These are phyloP conservation scores for Philhelius pedissequus DNA, from an alignment of 2,888 invertebrate species.

Conservation along the genomic window DNA sequence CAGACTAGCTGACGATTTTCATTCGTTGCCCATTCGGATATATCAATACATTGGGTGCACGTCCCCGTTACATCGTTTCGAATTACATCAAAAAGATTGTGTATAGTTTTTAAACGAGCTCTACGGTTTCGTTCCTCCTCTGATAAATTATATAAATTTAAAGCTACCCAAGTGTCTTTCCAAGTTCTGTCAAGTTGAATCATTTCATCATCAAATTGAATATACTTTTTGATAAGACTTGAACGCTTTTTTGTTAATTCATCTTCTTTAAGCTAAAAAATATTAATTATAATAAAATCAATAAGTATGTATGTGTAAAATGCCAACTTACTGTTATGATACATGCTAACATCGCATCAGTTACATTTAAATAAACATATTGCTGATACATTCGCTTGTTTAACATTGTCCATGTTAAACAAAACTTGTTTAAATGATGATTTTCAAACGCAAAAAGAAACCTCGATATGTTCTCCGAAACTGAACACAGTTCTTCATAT, in stretches of 20 bases:
- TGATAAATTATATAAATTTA: conserved; percentile 77
- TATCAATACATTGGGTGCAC: conserved; percentile 74
- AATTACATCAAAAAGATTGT: conserved; percentile 76
- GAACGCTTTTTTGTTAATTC: conserved; percentile 76
- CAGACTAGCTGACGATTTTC: conserved; percentile 77
- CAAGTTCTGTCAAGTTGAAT: conserved; percentile 80
- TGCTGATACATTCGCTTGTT: conserved; percentile 85
- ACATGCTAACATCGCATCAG: conserved; percentile 81
- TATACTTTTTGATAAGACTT: conserved; percentile 79
- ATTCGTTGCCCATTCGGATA: conserved; percentile 76
- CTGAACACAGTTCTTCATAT: conserved; percentile 82
- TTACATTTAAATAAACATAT: conserved; percentile 80
- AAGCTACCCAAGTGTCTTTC: conserved; percentile 79
- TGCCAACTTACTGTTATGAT: conserved; percentile 79
- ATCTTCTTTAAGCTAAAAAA: conserved; percentile 74
- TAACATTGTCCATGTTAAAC: conserved; percentile 84
- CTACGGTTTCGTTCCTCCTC: conserved; percentile 76
- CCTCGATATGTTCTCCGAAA: conserved; percentile 82
- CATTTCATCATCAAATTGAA: conserved; percentile 83
- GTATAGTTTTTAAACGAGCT: conserved; percentile 74
- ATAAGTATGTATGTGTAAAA: background rate
- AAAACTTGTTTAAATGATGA: conserved; percentile 83
- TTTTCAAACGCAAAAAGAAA: conserved; percentile 83
- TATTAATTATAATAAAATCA: background rate
- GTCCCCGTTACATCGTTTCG: conserved; percentile 75